phyloP scores from a whole-genome alignment of 2,888 invertebrate species.

The Hydraecia micacea region DNA sequence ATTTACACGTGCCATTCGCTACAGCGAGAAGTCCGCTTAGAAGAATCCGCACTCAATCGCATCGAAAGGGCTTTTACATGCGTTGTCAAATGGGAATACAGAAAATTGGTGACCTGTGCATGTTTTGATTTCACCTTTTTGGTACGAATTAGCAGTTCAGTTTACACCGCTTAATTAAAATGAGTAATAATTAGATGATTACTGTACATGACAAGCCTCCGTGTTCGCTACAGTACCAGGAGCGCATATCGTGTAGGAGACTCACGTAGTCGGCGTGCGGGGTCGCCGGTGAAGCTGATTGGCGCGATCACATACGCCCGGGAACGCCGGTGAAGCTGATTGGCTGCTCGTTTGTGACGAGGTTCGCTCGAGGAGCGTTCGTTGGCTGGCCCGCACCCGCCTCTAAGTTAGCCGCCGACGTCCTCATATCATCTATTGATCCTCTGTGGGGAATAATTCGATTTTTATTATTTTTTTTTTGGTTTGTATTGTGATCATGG shows the following conservation, averaged over 20 bases:
- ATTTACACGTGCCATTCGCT: background rate
- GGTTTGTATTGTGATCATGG: background rate
- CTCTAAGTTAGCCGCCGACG: conserved; percentile 91
- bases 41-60: background rate
- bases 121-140: background rate
- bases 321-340: conserved; percentile 93
- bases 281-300: conserved; percentile 92
- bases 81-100: background rate
- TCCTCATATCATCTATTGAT: conserved; percentile 94
- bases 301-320: conserved; percentile 88
- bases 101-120: background rate
- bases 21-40: background rate
- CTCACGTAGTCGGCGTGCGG: conserved; percentile 43
- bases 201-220: conserved; percentile 16
- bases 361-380: conserved; percentile 92
- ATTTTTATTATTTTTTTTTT: background rate
- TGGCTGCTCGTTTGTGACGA: conserved; percentile 95
- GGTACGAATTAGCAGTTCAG: background rate
- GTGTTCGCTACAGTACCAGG: conserved; percentile 62
- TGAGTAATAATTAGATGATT: conserved; percentile 1
- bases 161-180: background rate
- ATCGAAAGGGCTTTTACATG: background rate
- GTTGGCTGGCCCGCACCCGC: conserved; percentile 81
- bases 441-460: conserved; percentile 89
- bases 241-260: conserved; percentile 60